Evolutionary conservation across 30 jellyfish, hydroid and myxozoan genomes (phyloP), one percentile per base, ranked within the genome.

Genomic region (Chironex yamaguchii): DNA sequence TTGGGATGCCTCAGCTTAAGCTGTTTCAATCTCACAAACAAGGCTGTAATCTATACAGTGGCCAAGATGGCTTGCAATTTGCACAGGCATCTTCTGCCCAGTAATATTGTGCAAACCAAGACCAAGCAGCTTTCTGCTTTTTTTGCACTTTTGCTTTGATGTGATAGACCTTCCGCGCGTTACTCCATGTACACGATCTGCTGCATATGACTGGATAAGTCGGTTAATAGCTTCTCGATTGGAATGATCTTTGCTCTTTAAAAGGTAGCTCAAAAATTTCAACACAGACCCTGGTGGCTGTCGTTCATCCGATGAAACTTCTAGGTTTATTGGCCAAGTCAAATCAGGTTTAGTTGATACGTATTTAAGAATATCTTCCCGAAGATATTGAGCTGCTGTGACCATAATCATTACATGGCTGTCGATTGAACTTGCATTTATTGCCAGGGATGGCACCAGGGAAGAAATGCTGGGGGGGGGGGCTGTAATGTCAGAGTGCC

Each of bases 41-140:
- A 66, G 63, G 32, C 14, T 66, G 77, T 82, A 82, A 22, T 23
- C 35, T 36, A 82, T 69, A 34, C 93, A 69, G 48, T 82, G 93
- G 26, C 93, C 93, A 49, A 82, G 50, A 6, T 33, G 50, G 81
- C 50, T 71, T 30, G 69, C 36, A 25, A 69, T 49, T 29, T 82
- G 92, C 63, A 82, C 89, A 11, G 90, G 89, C 84, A 30, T 82
- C 54, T 48, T 84, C 42, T 36, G 92, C 24, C 92, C 81, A 67
- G 92, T 68, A 12, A 82, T 14, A 34, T 30, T 71, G 81, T 70
- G 91, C 66, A 82, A 52, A 26, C 93, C 90, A 31, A 82, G 27
- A 14, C 73, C 64, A 69, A 28, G 65, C 48, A 33, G 17, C 9
- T n/a, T n/a, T n/a, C n/a, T n/a, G n/a, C n/a, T n/a, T n/a, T n/a